Evolutionary conservation across 2,113 vertebrate genomes (phyloP).

Genomic region (Rutilus rutilus): DNA sequence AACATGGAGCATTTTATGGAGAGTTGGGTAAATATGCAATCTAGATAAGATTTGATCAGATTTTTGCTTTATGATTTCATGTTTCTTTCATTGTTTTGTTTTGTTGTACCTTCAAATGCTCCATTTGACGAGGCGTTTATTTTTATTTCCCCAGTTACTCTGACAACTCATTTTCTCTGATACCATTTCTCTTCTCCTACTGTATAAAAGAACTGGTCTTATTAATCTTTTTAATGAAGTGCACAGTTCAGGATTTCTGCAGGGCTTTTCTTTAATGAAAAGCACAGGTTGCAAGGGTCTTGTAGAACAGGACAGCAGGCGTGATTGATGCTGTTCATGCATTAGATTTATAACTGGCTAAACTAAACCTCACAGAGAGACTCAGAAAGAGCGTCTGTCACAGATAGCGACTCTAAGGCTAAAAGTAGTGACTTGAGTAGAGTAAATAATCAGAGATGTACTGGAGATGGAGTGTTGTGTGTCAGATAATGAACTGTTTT

Average conservation of each 20-base stretch:
- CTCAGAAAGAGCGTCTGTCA: neutral
- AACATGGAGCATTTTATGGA: neutral
- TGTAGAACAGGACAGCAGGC: neutral
- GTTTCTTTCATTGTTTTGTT: neutral
- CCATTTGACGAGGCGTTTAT: slow-evolving; percentile 15
- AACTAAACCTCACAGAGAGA: neutral
- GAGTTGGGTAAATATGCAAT: neutral
- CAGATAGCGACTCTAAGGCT: neutral
- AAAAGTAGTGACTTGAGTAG: neutral
- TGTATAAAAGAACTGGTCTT: neutral
- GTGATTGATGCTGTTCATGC: neutral
- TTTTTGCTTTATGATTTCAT: neutral
- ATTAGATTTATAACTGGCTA: neutral
- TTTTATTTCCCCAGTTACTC: neutral
- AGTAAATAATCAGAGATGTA: neutral
- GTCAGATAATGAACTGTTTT: neutral
- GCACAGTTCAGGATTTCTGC: slow-evolving; percentile 3
- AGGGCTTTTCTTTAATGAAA: slow-evolving; percentile 27
- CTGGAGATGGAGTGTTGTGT: neutral
- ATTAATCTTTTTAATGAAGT: slow-evolving; percentile 17
- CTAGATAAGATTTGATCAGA: neutral
- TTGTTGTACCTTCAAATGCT: slow-evolving; percentile 57
- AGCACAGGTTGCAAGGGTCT: neutral
- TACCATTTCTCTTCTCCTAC: neutral
- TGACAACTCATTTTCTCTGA: neutral